Evolutionary conservation across 53 echinoderm and acorn worm species (phyloP).

Genomic region (Stichopus horrens): DNA sequence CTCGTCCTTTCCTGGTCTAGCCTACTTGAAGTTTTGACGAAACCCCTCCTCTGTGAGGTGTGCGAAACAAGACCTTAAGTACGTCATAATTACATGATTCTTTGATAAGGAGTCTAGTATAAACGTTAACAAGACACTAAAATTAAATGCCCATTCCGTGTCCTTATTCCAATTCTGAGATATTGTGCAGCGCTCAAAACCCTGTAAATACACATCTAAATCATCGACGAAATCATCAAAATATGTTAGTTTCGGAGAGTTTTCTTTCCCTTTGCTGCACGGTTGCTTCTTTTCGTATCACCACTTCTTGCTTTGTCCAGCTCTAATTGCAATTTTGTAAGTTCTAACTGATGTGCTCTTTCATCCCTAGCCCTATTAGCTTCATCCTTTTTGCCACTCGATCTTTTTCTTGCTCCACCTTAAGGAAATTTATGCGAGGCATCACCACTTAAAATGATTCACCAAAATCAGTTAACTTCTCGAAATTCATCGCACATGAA

Average conservation of each 20-base stretch:
- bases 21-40: slow-evolving; percentile 42
- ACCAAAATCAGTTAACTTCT: too few relatives aligned
- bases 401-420: too few relatives aligned
- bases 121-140: slow-evolving; percentile 47
- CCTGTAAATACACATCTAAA: slow-evolving; percentile 45
- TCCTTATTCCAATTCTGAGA: slow-evolving; percentile 23
- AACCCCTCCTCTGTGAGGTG: slow-evolving; percentile 52
- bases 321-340: too few relatives aligned
- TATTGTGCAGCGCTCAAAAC: slow-evolving; percentile 48
- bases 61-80: slow-evolving; percentile 39
- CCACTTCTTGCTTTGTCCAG: too few relatives aligned
- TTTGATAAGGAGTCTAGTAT: slow-evolving; percentile 35
- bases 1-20: slow-evolving; percentile 48
- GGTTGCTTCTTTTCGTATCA: neutral
- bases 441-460: too few relatives aligned
- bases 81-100: slow-evolving; percentile 35
- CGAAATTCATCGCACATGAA: too few relatives aligned
- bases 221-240: slow-evolving; percentile 45
- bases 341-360: too few relatives aligned
- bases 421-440: too few relatives aligned
- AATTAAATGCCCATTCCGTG: slow-evolving; percentile 42
- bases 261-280: neutral
- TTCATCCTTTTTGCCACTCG: too few relatives aligned
- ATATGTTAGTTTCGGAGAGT: slow-evolving; percentile 42
- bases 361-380: too few relatives aligned